Evolutionary conservation across 2,888 invertebrate genomes (phyloP).

Genomic region (Euplexia lucipara): DNA sequence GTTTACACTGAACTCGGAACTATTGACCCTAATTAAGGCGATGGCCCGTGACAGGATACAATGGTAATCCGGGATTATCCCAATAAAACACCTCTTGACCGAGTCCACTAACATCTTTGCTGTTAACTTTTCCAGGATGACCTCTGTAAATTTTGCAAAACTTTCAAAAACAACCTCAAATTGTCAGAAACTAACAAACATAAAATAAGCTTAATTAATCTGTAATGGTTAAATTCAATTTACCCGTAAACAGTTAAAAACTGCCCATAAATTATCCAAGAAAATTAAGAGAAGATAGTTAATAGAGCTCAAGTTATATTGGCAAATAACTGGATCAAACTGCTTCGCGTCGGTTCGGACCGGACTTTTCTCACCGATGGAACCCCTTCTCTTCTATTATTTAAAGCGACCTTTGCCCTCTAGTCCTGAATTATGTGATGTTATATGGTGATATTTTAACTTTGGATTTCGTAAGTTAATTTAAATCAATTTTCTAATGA

Average conservation of each 20-base stretch:
- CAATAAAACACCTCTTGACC: constrained; percentile 88
- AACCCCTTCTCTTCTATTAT: constrained; percentile 71
- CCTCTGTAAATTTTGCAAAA: constrained; percentile 40
- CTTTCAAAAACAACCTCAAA: background rate
- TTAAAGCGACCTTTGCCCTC: constrained; percentile 71
- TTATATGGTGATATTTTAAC: constrained; percentile 67
- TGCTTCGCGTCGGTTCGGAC: constrained; percentile 63
- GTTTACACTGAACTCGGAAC: constrained; percentile 73
- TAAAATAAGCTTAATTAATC: constrained; percentile 12
- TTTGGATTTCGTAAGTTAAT: constrained; percentile 57
- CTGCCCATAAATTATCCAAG: background rate
- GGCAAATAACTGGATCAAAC: constrained; percentile 66
- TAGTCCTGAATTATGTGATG: constrained; percentile 63
- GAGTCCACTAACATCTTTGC: constrained; percentile 69
- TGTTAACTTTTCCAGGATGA: constrained; percentile 54
- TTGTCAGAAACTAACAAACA: background rate
- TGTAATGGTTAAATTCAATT: background rate
- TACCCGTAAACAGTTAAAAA: background rate
- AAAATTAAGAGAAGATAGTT: constrained; percentile 22
- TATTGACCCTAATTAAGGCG: constrained; percentile 88
- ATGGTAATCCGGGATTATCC: constrained; percentile 88
- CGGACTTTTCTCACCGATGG: constrained; percentile 72
- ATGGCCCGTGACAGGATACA: constrained; percentile 84
- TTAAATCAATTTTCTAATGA: constrained; percentile 57
- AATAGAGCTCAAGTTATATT: constrained; percentile 61